Base-by-base conservation (phyloP, 2,797 vertebrate genomes). In the Podarcis siculus region DNA sequence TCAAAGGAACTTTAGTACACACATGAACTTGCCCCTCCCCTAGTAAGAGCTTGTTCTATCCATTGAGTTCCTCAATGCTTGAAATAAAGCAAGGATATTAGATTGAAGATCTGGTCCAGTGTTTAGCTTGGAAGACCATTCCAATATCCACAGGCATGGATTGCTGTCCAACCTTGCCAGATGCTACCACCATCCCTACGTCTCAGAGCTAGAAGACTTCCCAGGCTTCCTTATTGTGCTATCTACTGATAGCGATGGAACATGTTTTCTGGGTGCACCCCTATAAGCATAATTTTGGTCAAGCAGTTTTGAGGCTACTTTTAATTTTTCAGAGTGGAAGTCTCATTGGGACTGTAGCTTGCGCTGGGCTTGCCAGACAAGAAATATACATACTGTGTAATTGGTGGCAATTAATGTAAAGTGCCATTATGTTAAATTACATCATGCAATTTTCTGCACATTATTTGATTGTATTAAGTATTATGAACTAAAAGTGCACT, bases 401-500 rank as follows among this genome's bases (percentile, higher is more conserved):
- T 94, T 92, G 89, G 35, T 86, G 78, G 64, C 39, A 89, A 87
- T 87, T 90, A 90, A 90, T 90, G 37, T 76, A 85, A 90, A 85
- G 45, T 85, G 71, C 37, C 85, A 89, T 91, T 91, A 78, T 45
- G 79, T 92, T 90, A 84, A 89, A 93, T 90, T 86, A 72, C 23
- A 86, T 84, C 2, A 58, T 32, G 39, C 73, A 75, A 87, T 89
- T 91, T 91, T 30, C 39, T 73, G 82, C 86, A 87, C 0, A 30
- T 85, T 94, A 89, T 91, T 89, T 5, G 87, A 90, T 93, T 91
- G 71, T 87, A 77, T n/a, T 45, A 91, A 87, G 4, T 73, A 91
- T 85, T 93, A 90, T 91, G 69, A 90, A 92, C 64, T 61, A 90
- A 89, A 90, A 79, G 49, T 82, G 58, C 23, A 78, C 67, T 49